phyloP scores from a whole-genome alignment of 2,888 invertebrate species.

The Andrena trimmerana region DNA sequence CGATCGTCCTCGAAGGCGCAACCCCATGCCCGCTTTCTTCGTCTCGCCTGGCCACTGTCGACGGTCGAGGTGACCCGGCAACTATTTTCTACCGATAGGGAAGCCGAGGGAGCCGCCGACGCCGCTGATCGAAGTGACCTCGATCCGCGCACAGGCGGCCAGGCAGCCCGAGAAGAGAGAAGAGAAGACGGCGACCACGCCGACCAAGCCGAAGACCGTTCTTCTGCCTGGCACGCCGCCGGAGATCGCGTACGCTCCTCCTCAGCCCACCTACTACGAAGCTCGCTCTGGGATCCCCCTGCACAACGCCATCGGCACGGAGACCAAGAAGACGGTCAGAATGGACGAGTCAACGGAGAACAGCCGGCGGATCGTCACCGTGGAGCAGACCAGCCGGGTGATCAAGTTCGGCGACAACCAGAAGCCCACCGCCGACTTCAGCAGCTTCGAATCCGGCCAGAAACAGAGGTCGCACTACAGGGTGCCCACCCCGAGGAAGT shows the following conservation, averaged over 20 bases:
- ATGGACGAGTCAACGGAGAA: conserved; percentile 90
- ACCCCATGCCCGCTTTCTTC: conserved; percentile 50
- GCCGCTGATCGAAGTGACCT: conserved; percentile 78
- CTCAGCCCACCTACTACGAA: conserved; percentile 86
- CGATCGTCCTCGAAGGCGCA: conserved; percentile 11
- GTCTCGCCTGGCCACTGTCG: conserved; percentile 21
- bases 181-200: conserved; percentile 37
- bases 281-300: conserved; percentile 87
- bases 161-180: conserved; percentile 58
- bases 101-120: conserved; percentile 84
- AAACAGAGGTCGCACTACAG: conserved; percentile 69
- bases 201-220: conserved; percentile 81
- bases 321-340: conserved; percentile 90
- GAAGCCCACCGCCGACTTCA: conserved; percentile 52
- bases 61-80: conserved; percentile 64
- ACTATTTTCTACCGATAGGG: conserved; percentile 79
- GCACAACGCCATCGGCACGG: conserved; percentile 89
- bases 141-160: conserved; percentile 48
- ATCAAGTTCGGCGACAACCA: conserved; percentile 88
- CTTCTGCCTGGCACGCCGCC: conserved; percentile 87
- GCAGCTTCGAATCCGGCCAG: conserved; percentile 42
- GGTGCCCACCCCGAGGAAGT: conserved; percentile 88
- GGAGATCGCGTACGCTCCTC: conserved; percentile 87
- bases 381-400: conserved; percentile 90
- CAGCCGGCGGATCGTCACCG: conserved; percentile 88